phyloP scores from a whole-genome alignment of 53 echinoderm and acorn worm genomes.

The Echinometra lucunter region DNA sequence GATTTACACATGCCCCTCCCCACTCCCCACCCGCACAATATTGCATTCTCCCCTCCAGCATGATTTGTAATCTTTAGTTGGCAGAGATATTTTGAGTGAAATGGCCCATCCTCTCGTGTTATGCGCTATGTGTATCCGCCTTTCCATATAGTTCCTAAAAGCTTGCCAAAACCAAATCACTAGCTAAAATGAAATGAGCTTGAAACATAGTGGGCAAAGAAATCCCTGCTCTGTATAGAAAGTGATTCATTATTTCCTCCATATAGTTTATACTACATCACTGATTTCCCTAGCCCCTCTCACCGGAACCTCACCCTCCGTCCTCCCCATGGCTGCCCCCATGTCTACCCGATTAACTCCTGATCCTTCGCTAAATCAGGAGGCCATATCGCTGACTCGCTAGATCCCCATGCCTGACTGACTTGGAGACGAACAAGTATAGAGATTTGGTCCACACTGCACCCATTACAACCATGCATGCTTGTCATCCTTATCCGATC shows the following conservation, averaged over 20 bases:
- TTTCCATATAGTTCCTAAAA: not conserved
- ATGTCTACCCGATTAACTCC: slow-evolving; percentile 17
- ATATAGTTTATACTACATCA: not conserved
- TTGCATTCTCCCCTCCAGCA: too few species aligned
- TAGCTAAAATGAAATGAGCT: not conserved
- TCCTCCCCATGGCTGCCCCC: not conserved
- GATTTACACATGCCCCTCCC: too few species aligned
- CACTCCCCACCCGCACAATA: too few species aligned
- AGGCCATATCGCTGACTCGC: not conserved
- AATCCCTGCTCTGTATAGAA: not conserved
- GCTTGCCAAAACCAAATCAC: not conserved
- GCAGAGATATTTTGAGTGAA: too few species aligned
- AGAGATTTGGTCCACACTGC: not conserved
- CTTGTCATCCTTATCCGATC: not conserved
- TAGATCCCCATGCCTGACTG: not conserved
- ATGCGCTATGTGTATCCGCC: too few species aligned
- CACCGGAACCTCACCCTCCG: not conserved
- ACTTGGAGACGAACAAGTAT: not conserved
- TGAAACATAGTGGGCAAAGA: not conserved
- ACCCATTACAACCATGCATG: not conserved
- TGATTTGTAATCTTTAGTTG: too few species aligned
- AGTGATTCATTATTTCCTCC: not conserved
- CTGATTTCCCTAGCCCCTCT: not conserved
- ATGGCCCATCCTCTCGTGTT: too few species aligned
- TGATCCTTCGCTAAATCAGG: not conserved